Conservation (phyloP, 2,797 vertebrate species). For the Clarias platycephalus region DNA sequence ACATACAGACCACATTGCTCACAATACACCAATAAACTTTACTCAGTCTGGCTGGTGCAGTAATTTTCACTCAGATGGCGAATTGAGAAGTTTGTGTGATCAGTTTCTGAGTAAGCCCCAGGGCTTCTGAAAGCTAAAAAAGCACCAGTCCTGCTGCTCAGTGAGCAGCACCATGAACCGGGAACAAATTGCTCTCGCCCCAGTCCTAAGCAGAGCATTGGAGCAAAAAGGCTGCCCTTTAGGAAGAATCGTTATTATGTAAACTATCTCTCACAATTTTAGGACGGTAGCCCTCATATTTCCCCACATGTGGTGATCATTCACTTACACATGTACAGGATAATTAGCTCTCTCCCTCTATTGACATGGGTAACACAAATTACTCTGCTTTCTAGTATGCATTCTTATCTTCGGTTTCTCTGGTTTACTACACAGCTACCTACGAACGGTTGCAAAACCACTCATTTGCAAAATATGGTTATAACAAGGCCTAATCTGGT, state of each 20-base stretch:
- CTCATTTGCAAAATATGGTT: too few species aligned
- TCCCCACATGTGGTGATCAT: neutral
- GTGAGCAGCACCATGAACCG: conserved; percentile 10
- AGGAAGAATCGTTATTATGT: neutral
- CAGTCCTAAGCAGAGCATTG: conserved; percentile 6
- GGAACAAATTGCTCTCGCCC: conserved; percentile 28
- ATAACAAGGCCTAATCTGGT: too few species aligned
- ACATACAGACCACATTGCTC: neutral
- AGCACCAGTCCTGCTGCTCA: conserved; percentile 25
- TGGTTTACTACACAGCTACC: neutral
- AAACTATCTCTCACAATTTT: neutral
- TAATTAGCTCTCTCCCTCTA: neutral
- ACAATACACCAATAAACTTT: neutral
- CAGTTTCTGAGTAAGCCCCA: conserved; percentile 38
- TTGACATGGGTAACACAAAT: neutral
- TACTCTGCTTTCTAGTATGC: neutral
- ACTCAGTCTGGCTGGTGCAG: neutral
- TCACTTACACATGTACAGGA: neutral
- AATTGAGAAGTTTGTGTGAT: conserved; percentile 4
- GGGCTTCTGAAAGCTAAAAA: conserved; percentile 24
- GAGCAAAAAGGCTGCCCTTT: conserved; percentile 1
- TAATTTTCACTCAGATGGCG: neutral
- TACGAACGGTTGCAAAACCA: neutral
- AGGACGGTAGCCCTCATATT: neutral
- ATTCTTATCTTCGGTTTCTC: neutral